These are phyloP conservation scores for Hermaeophaga mercurialis DNA, from an alignment of 2,888 invertebrate species.

Conservation along the genomic window DNA sequence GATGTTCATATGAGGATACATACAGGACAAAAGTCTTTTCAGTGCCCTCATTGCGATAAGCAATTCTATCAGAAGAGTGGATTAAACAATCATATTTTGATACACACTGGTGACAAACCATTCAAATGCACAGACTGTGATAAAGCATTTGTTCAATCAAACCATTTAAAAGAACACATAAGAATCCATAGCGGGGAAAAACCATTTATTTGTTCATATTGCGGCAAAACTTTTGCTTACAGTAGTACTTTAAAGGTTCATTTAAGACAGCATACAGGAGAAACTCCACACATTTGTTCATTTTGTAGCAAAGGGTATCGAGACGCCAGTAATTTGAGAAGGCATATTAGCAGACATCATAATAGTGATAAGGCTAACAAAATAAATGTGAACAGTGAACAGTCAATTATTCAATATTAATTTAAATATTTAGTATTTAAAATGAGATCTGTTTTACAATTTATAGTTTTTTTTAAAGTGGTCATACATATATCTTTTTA, in stretches of 20 bases:
- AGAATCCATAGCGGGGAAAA: slow-evolving; percentile 49
- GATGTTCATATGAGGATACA: slow-evolving; percentile 46
- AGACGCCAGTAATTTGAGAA: slow-evolving; percentile 39
- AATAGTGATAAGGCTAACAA: not conserved
- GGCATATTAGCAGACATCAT: slow-evolving; percentile 37
- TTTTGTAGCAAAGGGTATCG: slow-evolving; percentile 54
- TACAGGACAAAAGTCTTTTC: slow-evolving; percentile 48
- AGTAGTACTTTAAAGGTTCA: slow-evolving; percentile 57
- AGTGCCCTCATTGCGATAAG: slow-evolving; percentile 48
- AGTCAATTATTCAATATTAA: not conserved
- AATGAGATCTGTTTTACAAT: no score
- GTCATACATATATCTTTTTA: no score
- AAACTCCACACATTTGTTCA: slow-evolving; percentile 56
- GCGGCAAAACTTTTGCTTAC: slow-evolving; percentile 52
- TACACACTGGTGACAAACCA: slow-evolving; percentile 50
- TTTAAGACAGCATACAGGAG: slow-evolving; percentile 56
- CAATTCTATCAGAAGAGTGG: slow-evolving; percentile 47
- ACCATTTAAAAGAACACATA: slow-evolving; percentile 48
- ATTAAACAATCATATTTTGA: slow-evolving; percentile 47
- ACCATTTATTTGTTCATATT: slow-evolving; percentile 41
- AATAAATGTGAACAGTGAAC: not conserved
- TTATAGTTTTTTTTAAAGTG: no score
- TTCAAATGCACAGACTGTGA: slow-evolving; percentile 56
- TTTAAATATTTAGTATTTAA: no score
- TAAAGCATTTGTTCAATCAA: slow-evolving; percentile 48